These are phyloP conservation scores for Muntiacus reevesi DNA, from an alignment of 2,113 vertebrate genomes.

Conservation along the genomic window DNA sequence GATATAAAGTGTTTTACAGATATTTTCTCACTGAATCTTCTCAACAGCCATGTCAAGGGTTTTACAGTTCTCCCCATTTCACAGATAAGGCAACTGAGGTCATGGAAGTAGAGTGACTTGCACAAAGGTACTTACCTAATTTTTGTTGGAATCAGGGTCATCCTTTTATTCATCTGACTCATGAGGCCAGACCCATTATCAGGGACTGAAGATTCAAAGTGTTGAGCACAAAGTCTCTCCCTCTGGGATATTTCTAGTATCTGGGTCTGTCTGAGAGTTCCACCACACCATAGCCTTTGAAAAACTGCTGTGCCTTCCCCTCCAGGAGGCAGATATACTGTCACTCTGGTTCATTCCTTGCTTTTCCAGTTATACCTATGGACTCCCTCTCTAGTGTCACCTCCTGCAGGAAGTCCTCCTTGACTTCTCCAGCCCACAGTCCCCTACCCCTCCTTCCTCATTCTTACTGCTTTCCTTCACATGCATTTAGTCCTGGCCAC, in stretches of 20 bases:
- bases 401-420: constrained; percentile 6
- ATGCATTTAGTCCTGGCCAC: not conserved
- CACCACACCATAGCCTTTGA: not conserved
- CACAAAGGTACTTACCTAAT: not conserved
- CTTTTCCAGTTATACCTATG: not conserved
- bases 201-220: not conserved
- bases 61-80: not conserved
- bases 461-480: not conserved
- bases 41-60: not conserved
- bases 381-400: not conserved
- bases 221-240: not conserved
- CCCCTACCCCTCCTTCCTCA: not conserved
- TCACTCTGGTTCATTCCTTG: not conserved
- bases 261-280: not conserved
- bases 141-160: not conserved
- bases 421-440: not conserved
- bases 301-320: not conserved
- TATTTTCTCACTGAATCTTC: not conserved
- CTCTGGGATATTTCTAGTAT: not conserved
- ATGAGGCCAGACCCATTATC: not conserved
- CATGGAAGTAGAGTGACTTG: not conserved
- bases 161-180: not conserved
- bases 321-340: not conserved
- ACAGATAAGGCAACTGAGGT: not conserved
- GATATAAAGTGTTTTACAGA: not conserved